Base-by-base conservation (phyloP, 2,113 vertebrate species). In the Arvicanthis niloticus region DNA sequence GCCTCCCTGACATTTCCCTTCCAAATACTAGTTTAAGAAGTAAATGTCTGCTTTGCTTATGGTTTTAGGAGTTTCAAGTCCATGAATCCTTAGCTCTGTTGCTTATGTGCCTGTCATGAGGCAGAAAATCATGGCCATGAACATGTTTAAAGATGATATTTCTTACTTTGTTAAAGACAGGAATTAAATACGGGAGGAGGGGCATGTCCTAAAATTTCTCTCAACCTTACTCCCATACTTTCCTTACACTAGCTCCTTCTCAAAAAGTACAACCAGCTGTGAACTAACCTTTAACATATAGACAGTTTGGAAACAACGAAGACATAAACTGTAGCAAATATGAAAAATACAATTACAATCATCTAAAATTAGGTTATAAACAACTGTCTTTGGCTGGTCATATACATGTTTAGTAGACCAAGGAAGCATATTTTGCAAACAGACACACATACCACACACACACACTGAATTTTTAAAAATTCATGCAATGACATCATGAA, bases 291-390 rank as follows among this genome's bases (percentile, higher is more conserved):
- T 60, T 12, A 51, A 37, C 16, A 26, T 19, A 37, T 7, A 48
- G 7, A 17, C 58, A 53, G 53, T 56, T 80, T 10, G 1, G 16
- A 2, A 21, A 70, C 10, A 31, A 3, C 24, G 10, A 65, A 51
- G 31, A 67, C 42, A 17, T 37, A 53, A 72, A 73, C 31, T 29
- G 60, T 1, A 48, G n/a, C 19, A 72, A 34, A 42, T 60, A 53
- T 45, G 17, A n/a, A 93, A 93, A 24, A 15, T 0, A 13, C 16
- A 81, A 68, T 56, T 87, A 76, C 7, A 73, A 31, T 40, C 9
- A 89, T 48, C 34, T 56, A 87, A 94, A 96, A 81, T 87, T 58
- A 95, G 26, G 22, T 81, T 72, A 77, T 12, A 77, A 95, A 77
- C 15, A 96, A 60, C 15, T 67, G 6, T 65, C 40, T 89, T 24